Base-by-base conservation (phyloP, 2,888 invertebrate genomes). In the Pristionchus entomophagus region DNA sequence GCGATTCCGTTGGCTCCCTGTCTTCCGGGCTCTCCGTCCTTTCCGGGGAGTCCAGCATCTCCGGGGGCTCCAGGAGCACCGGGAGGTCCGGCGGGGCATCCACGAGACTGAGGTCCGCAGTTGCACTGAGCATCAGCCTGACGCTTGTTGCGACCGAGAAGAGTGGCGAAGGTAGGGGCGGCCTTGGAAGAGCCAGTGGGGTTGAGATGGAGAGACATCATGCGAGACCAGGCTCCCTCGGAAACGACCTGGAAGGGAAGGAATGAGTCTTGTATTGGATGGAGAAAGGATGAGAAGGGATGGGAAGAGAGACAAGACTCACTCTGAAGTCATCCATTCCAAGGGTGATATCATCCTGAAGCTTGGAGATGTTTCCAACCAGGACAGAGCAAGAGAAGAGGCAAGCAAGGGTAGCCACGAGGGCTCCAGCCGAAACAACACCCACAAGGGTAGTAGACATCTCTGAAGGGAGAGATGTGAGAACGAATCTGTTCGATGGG, bases 51-150 rank as follows among this genome's bases (percentile, higher is more conserved):
- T 89, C 91, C 91, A 41, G 84, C 59, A 32, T 85, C 86, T 89
- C 91, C 91, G 17, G 87, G 81, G 78, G 87, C 87, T 89, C 91
- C 91, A 35, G 90, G 91, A 65, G 89, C 86, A 88, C 91, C 91
- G 84, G 90, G 91, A 81, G 91, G 91, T 86, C 91, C 91, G 78
- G 90, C 89, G 87, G 91, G 91, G 86, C 91, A 91, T 29, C 87
- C 89, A 38, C 88, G 88, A 32, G 88, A 88, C 62, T 88, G 87
- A 56, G 89, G 88, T 85, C 91, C 91, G 85, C 91, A 91, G 89
- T 90, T 90, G 86, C 91, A 91, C 69, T 89, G 88, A 51, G 78
- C 78, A 29, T 88, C 89, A 86, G 87, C 88, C 49, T 88, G 86
- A 87, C 91, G 88, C 84, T 90, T 88, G 53, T 81, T 81, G 49